Conservation (phyloP, 2,888 invertebrate species). For the Macaria liturata region DNA sequence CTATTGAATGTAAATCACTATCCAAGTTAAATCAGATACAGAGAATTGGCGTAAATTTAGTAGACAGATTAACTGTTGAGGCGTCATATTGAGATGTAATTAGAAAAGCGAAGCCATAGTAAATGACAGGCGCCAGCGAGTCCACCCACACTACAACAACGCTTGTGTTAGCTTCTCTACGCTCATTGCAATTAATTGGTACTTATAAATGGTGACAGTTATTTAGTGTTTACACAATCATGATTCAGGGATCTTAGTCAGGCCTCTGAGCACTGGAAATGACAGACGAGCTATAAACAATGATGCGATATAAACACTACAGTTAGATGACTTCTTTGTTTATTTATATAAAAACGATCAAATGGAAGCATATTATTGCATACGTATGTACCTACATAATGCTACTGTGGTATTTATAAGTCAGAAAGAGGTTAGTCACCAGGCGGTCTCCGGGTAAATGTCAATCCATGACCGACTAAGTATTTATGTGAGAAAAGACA, state of each 20-base stretch:
- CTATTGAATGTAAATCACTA: too few relatives aligned
- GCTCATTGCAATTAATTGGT: slow-evolving; percentile 50
- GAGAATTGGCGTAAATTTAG: slow-evolving; percentile 39
- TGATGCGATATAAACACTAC: not conserved
- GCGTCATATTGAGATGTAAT: slow-evolving; percentile 42
- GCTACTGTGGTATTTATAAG: slow-evolving; percentile 26
- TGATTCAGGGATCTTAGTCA: slow-evolving; percentile 25
- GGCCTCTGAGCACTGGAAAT: slow-evolving; percentile 19
- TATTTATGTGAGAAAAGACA: slow-evolving; percentile 28
- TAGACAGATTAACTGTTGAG: slow-evolving; percentile 24
- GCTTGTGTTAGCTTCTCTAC: slow-evolving; percentile 45
- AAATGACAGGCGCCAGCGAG: slow-evolving; percentile 49
- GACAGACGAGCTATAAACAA: slow-evolving; percentile 17
- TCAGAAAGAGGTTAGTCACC: slow-evolving; percentile 39
- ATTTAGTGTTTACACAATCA: slow-evolving; percentile 28
- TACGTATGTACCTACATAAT: slow-evolving; percentile 5
- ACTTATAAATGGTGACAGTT: slow-evolving; percentile 39
- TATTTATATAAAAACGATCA: slow-evolving; percentile 6
- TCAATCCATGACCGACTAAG: slow-evolving; percentile 46
- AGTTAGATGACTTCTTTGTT: slow-evolving; percentile 16
- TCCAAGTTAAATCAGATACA: too few relatives aligned
- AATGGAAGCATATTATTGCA: too few relatives aligned
- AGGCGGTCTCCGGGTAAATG: slow-evolving; percentile 42
- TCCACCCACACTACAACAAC: slow-evolving; percentile 35
- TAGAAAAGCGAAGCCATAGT: slow-evolving; percentile 46